phyloP scores from a whole-genome alignment of 2,888 invertebrate genomes.

The Hoplodrina blanda region DNA sequence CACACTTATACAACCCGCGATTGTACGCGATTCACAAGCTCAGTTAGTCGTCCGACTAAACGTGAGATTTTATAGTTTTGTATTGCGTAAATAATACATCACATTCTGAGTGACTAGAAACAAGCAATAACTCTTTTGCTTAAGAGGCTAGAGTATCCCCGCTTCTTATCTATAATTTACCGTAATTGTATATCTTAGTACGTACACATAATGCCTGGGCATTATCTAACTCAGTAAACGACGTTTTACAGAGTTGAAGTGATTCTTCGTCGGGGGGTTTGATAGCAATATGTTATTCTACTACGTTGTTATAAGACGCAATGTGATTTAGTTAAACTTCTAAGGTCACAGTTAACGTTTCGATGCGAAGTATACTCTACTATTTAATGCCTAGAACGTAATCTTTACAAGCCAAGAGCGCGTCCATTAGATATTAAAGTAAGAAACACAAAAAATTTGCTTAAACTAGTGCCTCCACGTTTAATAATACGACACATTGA shows the following conservation, averaged over 20 bases:
- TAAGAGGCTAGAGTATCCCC: slow-evolving; percentile 47
- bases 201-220: slow-evolving; percentile 13
- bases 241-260: slow-evolving; percentile 22
- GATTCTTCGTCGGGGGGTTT: slow-evolving; percentile 24
- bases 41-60: slow-evolving; percentile 34
- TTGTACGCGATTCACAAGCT: slow-evolving; percentile 21
- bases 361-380: slow-evolving; percentile 54
- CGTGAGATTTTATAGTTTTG: slow-evolving; percentile 51
- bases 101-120: slow-evolving; percentile 30
- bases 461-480: slow-evolving; percentile 61
- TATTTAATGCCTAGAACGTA: slow-evolving; percentile 56
- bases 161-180: slow-evolving; percentile 23
- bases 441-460: slow-evolving; percentile 47
- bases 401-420: slow-evolving; percentile 56
- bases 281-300: slow-evolving; percentile 47
- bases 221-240: slow-evolving; percentile 16
- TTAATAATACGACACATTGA: slow-evolving; percentile 32
- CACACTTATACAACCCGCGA: slow-evolving; percentile 14
- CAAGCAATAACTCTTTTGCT: slow-evolving; percentile 33
- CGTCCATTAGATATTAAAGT: slow-evolving; percentile 65
- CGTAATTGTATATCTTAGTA: slow-evolving; percentile 29
- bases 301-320: slow-evolving; percentile 29
- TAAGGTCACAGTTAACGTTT: slow-evolving; percentile 50
- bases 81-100: slow-evolving; percentile 43
- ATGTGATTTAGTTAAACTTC: slow-evolving; percentile 59